These are phyloP conservation scores for Hymenopus coronatus DNA, from an alignment of 2,888 invertebrate genomes.

Conservation along the genomic window DNA sequence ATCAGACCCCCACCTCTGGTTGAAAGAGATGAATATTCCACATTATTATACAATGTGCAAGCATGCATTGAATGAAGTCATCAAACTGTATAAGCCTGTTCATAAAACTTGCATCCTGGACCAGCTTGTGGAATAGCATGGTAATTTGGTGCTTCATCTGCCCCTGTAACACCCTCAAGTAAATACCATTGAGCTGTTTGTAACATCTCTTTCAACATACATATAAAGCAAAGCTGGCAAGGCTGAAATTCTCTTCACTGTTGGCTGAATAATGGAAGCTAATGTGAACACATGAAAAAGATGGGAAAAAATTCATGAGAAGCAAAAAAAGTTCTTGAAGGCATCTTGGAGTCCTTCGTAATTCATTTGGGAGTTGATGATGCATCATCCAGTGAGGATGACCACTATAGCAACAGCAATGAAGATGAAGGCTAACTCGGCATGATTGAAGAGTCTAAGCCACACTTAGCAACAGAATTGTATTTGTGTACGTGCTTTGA, in stretches of 20 bases:
- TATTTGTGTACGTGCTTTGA: no score
- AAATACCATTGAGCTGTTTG: constrained; percentile 21
- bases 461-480: no score
- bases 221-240: background rate
- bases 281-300: background rate
- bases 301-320: background rate
- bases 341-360: background rate
- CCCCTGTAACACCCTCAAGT: constrained; percentile 17
- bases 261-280: background rate
- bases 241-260: background rate
- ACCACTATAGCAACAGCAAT: no score
- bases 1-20: no score
- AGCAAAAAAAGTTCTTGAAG: background rate
- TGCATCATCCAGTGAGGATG: background rate
- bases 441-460: no score
- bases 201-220: constrained; percentile 11
- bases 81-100: background rate
- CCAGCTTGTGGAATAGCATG: no score
- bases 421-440: no score
- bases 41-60: background rate
- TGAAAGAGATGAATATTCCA: background rate
- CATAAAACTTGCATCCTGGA: background rate
- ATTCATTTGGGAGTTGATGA: background rate
- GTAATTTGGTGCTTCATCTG: no score
- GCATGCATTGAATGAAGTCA: background rate